Evolutionary conservation across 2,888 invertebrate species (phyloP).

Genomic region (Xylocampa areola): DNA sequence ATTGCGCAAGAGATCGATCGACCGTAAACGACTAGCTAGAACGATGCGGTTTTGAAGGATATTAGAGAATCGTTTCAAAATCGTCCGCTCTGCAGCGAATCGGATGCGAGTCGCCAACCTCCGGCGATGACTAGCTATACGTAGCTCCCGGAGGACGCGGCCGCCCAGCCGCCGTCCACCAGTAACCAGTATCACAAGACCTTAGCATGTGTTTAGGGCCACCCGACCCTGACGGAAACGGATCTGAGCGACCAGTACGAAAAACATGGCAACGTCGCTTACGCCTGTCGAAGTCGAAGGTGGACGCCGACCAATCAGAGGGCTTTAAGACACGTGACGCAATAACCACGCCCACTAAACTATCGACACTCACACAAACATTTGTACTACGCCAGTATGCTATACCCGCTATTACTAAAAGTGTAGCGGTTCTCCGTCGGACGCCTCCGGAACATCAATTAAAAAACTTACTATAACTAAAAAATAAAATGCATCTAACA

Average conservation of each 20-base stretch:
- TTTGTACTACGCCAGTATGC: conserved; percentile 88
- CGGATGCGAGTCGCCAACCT: conserved; percentile 49
- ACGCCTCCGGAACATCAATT: conserved; percentile 73
- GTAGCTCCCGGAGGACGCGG: conserved; percentile 41
- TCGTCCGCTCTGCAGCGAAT: conserved; percentile 42
- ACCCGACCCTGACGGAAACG: not conserved
- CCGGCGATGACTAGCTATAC: conserved; percentile 71
- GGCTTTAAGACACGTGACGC: conserved; percentile 55
- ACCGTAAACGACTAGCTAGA: conserved; percentile 36
- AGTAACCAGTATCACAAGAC: conserved; percentile 10
- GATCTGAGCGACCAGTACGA: not conserved
- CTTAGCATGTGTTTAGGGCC: conserved; percentile 16
- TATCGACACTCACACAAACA: conserved; percentile 77
- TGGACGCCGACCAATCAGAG: conserved; percentile 28
- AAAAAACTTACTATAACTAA: conserved; percentile 74
- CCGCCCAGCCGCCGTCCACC: conserved; percentile 1
- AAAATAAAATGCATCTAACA: conserved; percentile 78
- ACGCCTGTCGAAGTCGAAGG: conserved; percentile 8
- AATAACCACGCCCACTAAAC: conserved; percentile 60
- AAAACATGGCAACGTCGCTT: conserved; percentile 14
- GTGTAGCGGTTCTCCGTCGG: conserved; percentile 68
- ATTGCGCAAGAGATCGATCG: conserved; percentile 54
- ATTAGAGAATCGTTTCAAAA: conserved; percentile 29
- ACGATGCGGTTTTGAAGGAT: conserved; percentile 37
- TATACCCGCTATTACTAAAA: conserved; percentile 77